These are phyloP conservation scores for Callinectes sapidus DNA, from an alignment of 2,888 invertebrate species.

Conservation along the genomic window DNA sequence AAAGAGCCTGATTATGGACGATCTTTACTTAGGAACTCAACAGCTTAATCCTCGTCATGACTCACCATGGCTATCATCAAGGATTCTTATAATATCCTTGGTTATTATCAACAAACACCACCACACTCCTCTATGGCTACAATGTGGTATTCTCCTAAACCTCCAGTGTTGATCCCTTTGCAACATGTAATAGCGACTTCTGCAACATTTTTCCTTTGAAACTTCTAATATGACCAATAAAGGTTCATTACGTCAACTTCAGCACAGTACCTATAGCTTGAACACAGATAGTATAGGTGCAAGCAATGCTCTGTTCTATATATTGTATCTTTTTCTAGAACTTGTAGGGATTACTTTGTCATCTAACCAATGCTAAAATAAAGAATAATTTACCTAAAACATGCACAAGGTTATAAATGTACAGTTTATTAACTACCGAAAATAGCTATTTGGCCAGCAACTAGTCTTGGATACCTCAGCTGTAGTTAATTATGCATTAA, in stretches of 20 bases:
- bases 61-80: neutral
- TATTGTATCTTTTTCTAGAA: neutral
- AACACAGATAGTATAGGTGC: neutral
- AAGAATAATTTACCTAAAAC: neutral
- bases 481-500: too few relatives aligned
- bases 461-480: too few relatives aligned
- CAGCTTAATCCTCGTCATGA: neutral
- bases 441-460: too few relatives aligned
- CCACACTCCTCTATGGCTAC: too few relatives aligned
- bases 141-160: too few relatives aligned
- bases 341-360: neutral
- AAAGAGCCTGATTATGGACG: neutral
- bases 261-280: neutral
- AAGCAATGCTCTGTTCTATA: neutral
- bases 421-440: neutral
- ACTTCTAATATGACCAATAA: too few relatives aligned
- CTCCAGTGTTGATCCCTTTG: too few relatives aligned
- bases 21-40: neutral
- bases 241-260: neutral
- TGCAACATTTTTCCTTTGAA: too few relatives aligned
- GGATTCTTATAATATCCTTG: too few relatives aligned
- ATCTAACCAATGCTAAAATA: neutral
- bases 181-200: neutral
- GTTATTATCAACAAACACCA: neutral
- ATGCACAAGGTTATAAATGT: neutral